These are phyloP conservation scores for Hemicentrotus pulcherrimus DNA, from an alignment of 35 echinoderm and acorn worm species.

Conservation along the genomic window DNA sequence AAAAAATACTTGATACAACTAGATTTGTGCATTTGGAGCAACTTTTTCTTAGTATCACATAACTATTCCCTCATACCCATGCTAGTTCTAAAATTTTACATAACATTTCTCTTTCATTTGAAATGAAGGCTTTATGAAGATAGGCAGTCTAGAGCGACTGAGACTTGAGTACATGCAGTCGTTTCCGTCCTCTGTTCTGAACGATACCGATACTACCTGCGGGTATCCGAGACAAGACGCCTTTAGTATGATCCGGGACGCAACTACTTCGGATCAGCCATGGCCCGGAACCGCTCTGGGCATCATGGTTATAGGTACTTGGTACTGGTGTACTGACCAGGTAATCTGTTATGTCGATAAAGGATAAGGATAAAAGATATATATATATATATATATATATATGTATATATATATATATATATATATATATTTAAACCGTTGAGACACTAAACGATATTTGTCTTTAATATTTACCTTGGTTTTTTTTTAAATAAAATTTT, in stretches of 20 bases:
- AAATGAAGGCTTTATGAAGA: slow-evolving; percentile 59
- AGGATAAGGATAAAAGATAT: no score
- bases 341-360: slow-evolving; percentile 25
- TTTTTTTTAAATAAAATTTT: no score
- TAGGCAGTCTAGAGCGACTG: slow-evolving; percentile 70
- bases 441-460: no score
- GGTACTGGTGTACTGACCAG: slow-evolving; percentile 97
- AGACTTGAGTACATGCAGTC: slow-evolving; percentile 71
- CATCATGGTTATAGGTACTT: slow-evolving; percentile 77
- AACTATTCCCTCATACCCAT: no score
- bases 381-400: no score
- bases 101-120: neutral
- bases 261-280: slow-evolving; percentile 80
- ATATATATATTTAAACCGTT: no score
- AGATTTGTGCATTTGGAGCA: neutral
- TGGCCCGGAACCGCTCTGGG: slow-evolving; percentile 82
- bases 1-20: no score
- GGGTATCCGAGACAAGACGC: slow-evolving; percentile 75
- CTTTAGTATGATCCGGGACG: slow-evolving; percentile 82
- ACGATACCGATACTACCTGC: slow-evolving; percentile 58
- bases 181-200: slow-evolving; percentile 61
- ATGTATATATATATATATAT: no score
- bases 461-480: no score
- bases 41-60: neutral
- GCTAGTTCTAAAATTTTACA: neutral